Evolutionary conservation across 2,888 invertebrate genomes (phyloP).

Genomic region (Lasioglossum marginatum): DNA sequence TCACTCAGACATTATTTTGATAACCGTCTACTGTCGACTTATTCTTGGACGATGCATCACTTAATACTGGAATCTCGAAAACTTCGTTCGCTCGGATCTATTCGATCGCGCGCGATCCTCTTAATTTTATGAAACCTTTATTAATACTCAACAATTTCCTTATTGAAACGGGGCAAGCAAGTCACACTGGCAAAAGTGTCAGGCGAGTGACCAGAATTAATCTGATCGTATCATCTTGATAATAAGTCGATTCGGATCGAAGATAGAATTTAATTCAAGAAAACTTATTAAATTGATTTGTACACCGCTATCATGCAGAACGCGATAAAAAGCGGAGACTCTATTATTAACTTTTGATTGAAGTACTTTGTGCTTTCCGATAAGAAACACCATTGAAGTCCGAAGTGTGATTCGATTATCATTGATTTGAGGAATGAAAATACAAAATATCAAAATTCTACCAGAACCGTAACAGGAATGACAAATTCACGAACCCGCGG

Average conservation of each 20-base stretch:
- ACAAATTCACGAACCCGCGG: slow-evolving; percentile 79
- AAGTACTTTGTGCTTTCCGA: not conserved
- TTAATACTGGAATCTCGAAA: not conserved
- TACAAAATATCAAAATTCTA: not conserved
- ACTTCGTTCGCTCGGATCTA: not conserved
- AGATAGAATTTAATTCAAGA: not conserved
- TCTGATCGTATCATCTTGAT: not conserved
- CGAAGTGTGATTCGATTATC: not conserved
- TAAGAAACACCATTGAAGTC: not conserved
- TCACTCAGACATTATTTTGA: slow-evolving; percentile 2
- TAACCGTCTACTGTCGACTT: not conserved
- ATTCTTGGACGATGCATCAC: not conserved
- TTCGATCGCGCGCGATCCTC: not conserved
- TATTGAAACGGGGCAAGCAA: too few species aligned
- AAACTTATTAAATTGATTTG: not conserved
- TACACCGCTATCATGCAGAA: not conserved
- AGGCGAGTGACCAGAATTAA: not conserved
- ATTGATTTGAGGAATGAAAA: not conserved
- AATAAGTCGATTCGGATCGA: not conserved
- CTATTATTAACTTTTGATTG: not conserved
- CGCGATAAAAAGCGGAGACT: not conserved
- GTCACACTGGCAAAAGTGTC: not conserved
- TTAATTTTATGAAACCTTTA: not conserved
- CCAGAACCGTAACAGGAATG: slow-evolving; percentile 52
- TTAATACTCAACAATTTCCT: not conserved